Percentiles rank a stretch among this genome's conserved stretches.
These are phyloP conservation scores for Acanthosepion lycidas DNA, from an alignment of 2,888 invertebrate species.

Conservation along the genomic window DNA sequence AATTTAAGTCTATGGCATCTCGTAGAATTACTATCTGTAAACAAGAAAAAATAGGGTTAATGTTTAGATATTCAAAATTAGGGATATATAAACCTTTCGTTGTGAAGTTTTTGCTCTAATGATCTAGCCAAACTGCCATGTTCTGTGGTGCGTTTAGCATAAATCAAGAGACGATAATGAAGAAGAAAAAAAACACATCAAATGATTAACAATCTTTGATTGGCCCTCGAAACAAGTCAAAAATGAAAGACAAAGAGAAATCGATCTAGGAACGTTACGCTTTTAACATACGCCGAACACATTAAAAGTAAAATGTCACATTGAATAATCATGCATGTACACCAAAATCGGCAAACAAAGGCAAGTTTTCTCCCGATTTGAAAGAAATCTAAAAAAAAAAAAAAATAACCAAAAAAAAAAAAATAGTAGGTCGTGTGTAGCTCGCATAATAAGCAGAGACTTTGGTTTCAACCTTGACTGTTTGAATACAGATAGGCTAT, in stretches of 20 bases:
- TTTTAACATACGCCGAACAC: background rate
- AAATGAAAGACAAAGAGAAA: background rate
- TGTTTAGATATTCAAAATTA: too few relatives aligned
- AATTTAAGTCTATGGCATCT: too few relatives aligned
- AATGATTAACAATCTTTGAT: background rate
- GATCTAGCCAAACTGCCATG: background rate
- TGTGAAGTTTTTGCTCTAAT: too few relatives aligned
- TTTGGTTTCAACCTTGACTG: background rate
- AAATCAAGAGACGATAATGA: background rate
- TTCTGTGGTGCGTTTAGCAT: background rate
- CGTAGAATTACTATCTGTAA: too few relatives aligned
- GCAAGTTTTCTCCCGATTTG: background rate
- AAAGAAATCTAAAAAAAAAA: background rate
- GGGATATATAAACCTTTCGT: too few relatives aligned
- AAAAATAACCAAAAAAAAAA: background rate
- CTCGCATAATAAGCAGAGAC: background rate
- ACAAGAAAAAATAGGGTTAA: too few relatives aligned
- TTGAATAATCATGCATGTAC: background rate
- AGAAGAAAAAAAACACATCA: background rate
- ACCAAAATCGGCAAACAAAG: background rate
- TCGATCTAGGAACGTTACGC: background rate
- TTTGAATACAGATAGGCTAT: conserved; percentile 3
- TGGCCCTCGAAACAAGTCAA: background rate
- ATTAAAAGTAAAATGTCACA: background rate
- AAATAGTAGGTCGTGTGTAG: background rate